A percentile compares a stretch with the other conserved stretches of the same genome.
Evolutionary conservation across 2,113 vertebrate species (phyloP).

Genomic region (Leptobrachium ailaonicum): DNA sequence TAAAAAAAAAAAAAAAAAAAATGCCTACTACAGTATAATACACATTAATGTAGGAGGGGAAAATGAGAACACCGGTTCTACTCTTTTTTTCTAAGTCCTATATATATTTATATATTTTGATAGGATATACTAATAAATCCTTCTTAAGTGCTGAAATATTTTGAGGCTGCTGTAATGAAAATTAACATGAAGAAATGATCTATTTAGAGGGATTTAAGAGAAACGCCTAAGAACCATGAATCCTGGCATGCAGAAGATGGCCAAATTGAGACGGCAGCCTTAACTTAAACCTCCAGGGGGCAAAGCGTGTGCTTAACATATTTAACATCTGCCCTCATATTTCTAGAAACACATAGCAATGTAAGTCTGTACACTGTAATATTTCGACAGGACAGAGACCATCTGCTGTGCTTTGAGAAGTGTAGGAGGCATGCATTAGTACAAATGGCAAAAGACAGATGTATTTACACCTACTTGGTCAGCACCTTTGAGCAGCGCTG

Average conservation of each 20-base stretch:
- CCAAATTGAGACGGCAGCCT: slow-evolving; percentile 67
- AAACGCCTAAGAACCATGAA: slow-evolving; percentile 60
- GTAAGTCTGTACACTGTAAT: slow-evolving; percentile 62
- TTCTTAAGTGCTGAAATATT: slow-evolving; percentile 33
- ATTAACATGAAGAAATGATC: slow-evolving; percentile 57
- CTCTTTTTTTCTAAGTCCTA: slow-evolving; percentile 13
- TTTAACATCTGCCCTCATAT: slow-evolving; percentile 75
- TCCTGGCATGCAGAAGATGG: slow-evolving; percentile 66
- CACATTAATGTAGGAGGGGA: not conserved
- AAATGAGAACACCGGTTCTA: slow-evolving; percentile 15
- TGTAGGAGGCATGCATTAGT: slow-evolving; percentile 62
- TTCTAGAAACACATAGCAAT: slow-evolving; percentile 65
- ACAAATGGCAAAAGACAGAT: slow-evolving; percentile 80
- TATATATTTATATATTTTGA: slow-evolving; percentile 54
- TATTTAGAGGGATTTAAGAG: slow-evolving; percentile 60
- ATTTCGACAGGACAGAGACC: slow-evolving; percentile 69
- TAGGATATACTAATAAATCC: slow-evolving; percentile 53
- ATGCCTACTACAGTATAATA: not conserved
- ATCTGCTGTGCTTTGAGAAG: slow-evolving; percentile 69
- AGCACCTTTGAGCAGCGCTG: slow-evolving; percentile 77
- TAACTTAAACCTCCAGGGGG: slow-evolving; percentile 68
- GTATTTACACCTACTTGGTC: slow-evolving; percentile 89
- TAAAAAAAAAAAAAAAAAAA: too few species aligned
- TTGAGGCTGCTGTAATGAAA: slow-evolving; percentile 51
- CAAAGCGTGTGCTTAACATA: slow-evolving; percentile 68